phyloP scores from a whole-genome alignment of 2,888 invertebrate genomes.

The Crocallis elinguaria region DNA sequence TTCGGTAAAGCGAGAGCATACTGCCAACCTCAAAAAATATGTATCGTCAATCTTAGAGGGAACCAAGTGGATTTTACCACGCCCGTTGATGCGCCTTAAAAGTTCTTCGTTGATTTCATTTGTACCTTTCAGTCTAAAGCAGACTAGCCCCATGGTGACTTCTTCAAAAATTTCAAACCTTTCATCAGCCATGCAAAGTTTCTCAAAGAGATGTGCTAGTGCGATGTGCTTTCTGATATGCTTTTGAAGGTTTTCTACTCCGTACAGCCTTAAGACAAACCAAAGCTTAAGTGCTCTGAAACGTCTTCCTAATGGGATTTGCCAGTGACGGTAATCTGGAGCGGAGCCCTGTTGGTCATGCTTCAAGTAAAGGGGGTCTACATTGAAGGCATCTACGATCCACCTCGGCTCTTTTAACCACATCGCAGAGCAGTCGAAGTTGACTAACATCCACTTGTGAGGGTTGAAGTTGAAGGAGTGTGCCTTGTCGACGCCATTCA shows the following conservation, averaged over 20 bases:
- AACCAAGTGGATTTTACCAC: conserved; percentile 96
- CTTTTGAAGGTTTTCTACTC: conserved; percentile 93
- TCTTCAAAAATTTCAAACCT: conserved; percentile 96
- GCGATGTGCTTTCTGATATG: conserved; percentile 94
- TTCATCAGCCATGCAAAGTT: conserved; percentile 89
- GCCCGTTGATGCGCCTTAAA: conserved; percentile 93
- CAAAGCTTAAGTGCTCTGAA: conserved; percentile 97
- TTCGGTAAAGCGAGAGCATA: conserved; percentile 94
- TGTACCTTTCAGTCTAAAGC: conserved; percentile 95
- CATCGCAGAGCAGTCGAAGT: conserved; percentile 99
- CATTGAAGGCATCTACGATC: conserved; percentile 97
- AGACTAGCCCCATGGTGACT: conserved; percentile 97
- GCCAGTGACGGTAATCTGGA: conserved; percentile 98
- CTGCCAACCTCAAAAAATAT: conserved; percentile 94
- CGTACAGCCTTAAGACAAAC: conserved; percentile 97
- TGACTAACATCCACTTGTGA: conserved; percentile 99
- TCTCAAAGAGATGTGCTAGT: conserved; percentile 94
- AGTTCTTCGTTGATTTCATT: conserved; percentile 94
- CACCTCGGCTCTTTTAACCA: conserved; percentile 96
- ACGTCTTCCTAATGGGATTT: conserved; percentile 96
- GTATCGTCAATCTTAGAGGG: conserved; percentile 94
- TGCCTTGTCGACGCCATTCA: conserved; percentile 94
- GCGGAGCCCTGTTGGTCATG: conserved; percentile 96
- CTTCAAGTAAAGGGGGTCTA: conserved; percentile 98
- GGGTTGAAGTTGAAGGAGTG: conserved; percentile 99